Conservation (phyloP, 2,888 invertebrate species). For the Drosophila koepferae region DNA sequence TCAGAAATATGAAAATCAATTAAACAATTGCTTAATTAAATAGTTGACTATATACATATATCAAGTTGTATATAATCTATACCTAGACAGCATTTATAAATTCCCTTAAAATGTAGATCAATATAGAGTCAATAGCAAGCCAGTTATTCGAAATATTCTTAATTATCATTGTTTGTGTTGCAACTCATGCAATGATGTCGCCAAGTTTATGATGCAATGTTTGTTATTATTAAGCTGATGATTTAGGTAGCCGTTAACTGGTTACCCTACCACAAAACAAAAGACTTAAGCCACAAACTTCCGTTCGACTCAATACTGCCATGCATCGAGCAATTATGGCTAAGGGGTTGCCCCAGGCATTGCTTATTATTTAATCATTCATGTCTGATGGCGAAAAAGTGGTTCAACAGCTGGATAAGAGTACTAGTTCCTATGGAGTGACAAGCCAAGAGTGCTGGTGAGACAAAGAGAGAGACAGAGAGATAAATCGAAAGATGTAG, state of each 20-base stretch:
- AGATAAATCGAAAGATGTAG: constrained; percentile 8
- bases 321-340: constrained; percentile 37
- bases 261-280: constrained; percentile 45
- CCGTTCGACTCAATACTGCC: constrained; percentile 29
- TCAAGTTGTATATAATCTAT: neutral
- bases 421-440: neutral
- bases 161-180: neutral
- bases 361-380: constrained; percentile 74
- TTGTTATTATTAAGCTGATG: constrained; percentile 36
- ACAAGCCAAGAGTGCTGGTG: neutral
- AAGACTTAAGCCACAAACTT: constrained; percentile 69
- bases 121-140: neutral
- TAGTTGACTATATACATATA: neutral
- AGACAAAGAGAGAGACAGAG: neutral
- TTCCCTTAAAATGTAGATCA: neutral
- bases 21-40: neutral
- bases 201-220: constrained; percentile 50
- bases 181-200: constrained; percentile 16
- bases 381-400: constrained; percentile 30
- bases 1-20: neutral
- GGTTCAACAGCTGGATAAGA: constrained; percentile 14
- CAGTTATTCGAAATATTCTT: no score
- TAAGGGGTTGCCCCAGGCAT: constrained; percentile 38
- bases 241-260: constrained; percentile 35
- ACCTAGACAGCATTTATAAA: neutral